A percentile compares a stretch with the other conserved stretches of the same genome.
phyloP scores from a whole-genome alignment of 2,113 vertebrate species.

The Pterocles burchelli region DNA sequence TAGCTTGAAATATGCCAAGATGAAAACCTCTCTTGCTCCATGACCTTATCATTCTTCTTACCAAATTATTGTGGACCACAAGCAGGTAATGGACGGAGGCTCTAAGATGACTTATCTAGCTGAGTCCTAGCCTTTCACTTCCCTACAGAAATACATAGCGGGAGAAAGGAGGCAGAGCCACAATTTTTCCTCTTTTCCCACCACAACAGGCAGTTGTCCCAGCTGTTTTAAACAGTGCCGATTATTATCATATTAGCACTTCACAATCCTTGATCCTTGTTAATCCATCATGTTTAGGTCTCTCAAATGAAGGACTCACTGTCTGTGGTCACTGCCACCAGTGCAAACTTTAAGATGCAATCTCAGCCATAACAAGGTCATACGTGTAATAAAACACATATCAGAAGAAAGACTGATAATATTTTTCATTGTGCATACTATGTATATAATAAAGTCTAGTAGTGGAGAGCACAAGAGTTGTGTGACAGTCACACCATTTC shows the following conservation, averaged over 20 bases:
- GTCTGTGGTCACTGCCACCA: accelerated
- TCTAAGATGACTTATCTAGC: neutral
- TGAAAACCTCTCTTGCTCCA: neutral
- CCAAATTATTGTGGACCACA: neutral
- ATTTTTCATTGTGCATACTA: neutral
- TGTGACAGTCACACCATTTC: neutral
- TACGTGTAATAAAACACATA: neutral
- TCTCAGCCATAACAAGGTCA: neutral
- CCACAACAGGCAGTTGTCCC: neutral
- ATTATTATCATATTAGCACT: neutral
- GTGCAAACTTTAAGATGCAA: neutral
- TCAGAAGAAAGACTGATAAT: neutral
- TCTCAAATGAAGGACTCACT: neutral
- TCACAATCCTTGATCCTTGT: neutral
- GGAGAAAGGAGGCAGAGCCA: neutral
- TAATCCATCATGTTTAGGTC: neutral
- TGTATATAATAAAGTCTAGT: neutral
- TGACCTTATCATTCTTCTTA: neutral
- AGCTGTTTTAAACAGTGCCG: neutral
- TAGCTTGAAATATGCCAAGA: neutral
- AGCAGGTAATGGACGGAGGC: neutral
- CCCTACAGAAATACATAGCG: accelerated
- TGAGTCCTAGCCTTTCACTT: neutral
- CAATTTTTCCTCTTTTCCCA: neutral
- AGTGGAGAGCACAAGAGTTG: neutral